Percentiles rank a stretch among this genome's conserved stretches.
Conservation (phyloP, 1,140 invertebrate species). For the Drosophila athabasca region DNA sequence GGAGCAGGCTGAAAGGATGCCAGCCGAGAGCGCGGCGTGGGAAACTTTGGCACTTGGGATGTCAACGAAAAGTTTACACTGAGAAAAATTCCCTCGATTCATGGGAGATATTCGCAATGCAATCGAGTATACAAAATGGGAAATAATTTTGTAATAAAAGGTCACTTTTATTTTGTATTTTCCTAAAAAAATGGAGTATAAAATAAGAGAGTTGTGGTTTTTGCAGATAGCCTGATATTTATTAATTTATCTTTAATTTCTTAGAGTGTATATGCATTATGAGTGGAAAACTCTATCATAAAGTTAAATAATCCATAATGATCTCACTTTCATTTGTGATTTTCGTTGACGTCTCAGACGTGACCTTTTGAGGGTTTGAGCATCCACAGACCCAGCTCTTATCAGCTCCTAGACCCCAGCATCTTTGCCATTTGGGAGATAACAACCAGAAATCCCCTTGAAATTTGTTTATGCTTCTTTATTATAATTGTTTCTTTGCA, state of each 20-base stretch:
- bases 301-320: no score
- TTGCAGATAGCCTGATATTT: no score
- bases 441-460: neutral
- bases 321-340: neutral
- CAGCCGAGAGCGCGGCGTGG: constrained; percentile 14
- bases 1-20: constrained; percentile 58
- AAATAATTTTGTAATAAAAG: no score
- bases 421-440: constrained; percentile 1
- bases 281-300: no score
- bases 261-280: no score
- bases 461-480: neutral
- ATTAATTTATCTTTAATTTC: no score
- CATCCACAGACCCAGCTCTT: constrained; percentile 5
- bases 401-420: constrained; percentile 1
- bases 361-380: constrained; percentile 8
- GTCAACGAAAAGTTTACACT: constrained; percentile 52
- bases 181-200: no score
- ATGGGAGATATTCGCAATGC: neutral
- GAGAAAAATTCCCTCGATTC: constrained; percentile 12
- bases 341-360: neutral
- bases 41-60: constrained; percentile 33
- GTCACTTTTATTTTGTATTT: no score
- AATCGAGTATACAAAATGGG: neutral
- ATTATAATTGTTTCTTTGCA: constrained; percentile 2
- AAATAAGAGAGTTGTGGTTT: no score